These are phyloP conservation scores for Heteromurus nitidus DNA, from an alignment of 2,888 invertebrate species.

Conservation along the genomic window DNA sequence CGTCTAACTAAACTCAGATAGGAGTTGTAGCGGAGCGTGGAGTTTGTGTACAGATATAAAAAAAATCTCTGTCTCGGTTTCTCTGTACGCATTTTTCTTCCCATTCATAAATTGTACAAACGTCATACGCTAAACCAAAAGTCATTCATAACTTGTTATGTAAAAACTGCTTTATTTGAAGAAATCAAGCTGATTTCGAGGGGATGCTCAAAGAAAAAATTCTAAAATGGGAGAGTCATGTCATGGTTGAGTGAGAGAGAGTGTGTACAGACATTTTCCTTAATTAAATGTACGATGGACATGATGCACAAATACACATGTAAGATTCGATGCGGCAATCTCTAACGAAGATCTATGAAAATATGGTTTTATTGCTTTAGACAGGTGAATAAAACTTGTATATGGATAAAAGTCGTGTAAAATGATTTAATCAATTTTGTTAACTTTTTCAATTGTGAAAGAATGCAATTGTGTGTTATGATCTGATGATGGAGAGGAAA, in stretches of 20 bases:
- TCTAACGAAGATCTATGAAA: slow-evolving; percentile 55
- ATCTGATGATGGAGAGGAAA: too few relatives aligned
- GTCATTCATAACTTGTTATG: too few relatives aligned
- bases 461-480: too few relatives aligned
- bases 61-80: too few relatives aligned
- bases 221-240: slow-evolving; percentile 30
- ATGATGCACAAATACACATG: background rate
- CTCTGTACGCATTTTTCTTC: too few relatives aligned
- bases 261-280: background rate
- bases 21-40: background rate
- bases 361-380: slow-evolving; percentile 40
- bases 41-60: slow-evolving; percentile 7
- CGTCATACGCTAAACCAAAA: background rate
- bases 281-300: background rate
- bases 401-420: background rate
- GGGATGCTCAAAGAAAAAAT: slow-evolving; percentile 36
- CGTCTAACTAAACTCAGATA: background rate
- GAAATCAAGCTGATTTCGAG: slow-evolving; percentile 40
- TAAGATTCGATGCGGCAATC: slow-evolving; percentile 33
- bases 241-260: too few relatives aligned
- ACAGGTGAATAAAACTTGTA: slow-evolving; percentile 39
- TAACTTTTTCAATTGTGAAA: too few relatives aligned
- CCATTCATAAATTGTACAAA: slow-evolving; percentile 15
- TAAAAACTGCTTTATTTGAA: slow-evolving; percentile 10
- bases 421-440: slow-evolving; percentile 56